Percentiles rank a stretch among this genome's conserved stretches.
These are phyloP conservation scores for Madoqua kirkii DNA, from an alignment of 2,113 vertebrate genomes.

Conservation along the genomic window DNA sequence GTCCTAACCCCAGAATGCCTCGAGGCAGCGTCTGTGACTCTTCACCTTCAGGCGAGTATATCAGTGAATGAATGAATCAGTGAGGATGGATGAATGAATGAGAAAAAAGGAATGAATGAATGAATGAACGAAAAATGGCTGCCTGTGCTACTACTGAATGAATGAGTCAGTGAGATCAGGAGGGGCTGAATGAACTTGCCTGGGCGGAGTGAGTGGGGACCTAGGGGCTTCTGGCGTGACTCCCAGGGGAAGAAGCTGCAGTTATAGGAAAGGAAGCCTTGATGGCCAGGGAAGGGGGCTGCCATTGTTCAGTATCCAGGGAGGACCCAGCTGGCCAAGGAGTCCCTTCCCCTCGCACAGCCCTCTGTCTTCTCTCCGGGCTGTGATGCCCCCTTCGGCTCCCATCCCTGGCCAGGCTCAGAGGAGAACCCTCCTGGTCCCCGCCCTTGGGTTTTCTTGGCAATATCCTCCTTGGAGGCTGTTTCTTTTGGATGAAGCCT, in stretches of 20 bases:
- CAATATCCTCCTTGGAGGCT: constrained; percentile 66
- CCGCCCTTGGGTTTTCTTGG: constrained; percentile 68
- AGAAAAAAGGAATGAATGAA: background rate
- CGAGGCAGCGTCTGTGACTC: background rate
- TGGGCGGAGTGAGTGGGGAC: background rate
- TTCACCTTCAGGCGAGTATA: background rate
- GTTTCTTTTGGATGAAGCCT: constrained; percentile 78
- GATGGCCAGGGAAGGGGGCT: background rate
- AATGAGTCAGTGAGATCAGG: background rate
- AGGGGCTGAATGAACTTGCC: background rate
- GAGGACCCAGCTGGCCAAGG: background rate
- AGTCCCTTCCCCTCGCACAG: background rate
- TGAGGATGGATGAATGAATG: background rate
- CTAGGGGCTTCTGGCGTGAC: background rate
- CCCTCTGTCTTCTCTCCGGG: background rate
- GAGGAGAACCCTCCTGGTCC: constrained; percentile 32
- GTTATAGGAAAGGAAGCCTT: background rate
- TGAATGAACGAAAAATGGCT: background rate
- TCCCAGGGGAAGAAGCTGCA: background rate
- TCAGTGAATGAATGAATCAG: background rate
- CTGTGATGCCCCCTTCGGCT: background rate
- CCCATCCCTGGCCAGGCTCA: background rate
- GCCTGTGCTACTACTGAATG: background rate
- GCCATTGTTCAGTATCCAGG: background rate
- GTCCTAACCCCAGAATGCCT: background rate